A percentile compares a stretch with the other conserved stretches of the same genome.
Evolutionary conservation across 2,888 invertebrate genomes (phyloP).

Genomic region (Epiblema foenella): DNA sequence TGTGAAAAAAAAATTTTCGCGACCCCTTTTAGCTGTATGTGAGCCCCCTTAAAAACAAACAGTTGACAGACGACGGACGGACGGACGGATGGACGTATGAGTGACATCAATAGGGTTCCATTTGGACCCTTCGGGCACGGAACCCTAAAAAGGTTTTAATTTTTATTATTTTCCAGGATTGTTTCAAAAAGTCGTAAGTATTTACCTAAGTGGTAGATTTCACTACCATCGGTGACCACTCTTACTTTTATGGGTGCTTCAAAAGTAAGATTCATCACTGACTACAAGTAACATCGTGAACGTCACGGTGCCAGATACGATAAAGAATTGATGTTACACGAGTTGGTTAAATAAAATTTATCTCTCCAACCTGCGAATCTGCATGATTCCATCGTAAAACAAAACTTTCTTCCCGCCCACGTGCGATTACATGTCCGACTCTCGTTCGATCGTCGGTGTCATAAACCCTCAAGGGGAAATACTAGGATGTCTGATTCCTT

Average conservation of each 20-base stretch:
- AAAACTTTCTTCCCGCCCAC: constrained; percentile 45
- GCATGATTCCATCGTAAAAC: constrained; percentile 44
- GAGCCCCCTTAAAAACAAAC: no score
- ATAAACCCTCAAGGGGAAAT: constrained; percentile 24
- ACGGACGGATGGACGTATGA: no score
- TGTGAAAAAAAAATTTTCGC: no score
- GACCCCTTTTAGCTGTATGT: no score
- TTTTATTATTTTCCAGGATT: no score
- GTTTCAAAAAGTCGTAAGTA: not conserved
- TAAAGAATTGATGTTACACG: constrained; percentile 29
- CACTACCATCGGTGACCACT: not conserved
- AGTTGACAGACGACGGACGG: no score
- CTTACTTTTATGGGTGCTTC: not conserved
- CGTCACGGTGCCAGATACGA: constrained; percentile 29
- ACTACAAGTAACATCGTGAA: constrained; percentile 11
- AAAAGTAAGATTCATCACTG: constrained; percentile 13
- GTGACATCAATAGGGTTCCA: no score
- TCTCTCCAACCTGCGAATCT: constrained; percentile 36
- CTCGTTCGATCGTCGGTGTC: constrained; percentile 29
- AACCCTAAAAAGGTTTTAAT: no score
- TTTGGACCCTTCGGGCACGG: no score
- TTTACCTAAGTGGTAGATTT: not conserved
- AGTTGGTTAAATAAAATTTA: constrained; percentile 39
- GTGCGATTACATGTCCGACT: constrained; percentile 33
- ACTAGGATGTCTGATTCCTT: constrained; percentile 11